phyloP scores from a whole-genome alignment of 1,140 invertebrate species.

The Drosophila sp. region DNA sequence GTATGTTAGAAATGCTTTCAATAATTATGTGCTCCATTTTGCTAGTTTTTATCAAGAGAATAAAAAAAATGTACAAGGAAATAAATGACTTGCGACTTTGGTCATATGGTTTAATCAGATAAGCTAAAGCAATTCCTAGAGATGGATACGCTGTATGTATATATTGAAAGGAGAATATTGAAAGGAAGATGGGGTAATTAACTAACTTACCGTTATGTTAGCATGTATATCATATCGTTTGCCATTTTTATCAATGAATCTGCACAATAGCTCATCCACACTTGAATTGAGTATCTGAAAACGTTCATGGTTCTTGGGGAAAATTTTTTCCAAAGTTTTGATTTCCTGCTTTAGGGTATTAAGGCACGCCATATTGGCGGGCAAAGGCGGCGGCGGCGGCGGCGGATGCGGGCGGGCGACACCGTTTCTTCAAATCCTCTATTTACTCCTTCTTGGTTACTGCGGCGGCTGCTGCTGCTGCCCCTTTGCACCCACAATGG shows the following conservation, averaged over 20 bases:
- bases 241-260: constrained; percentile 96
- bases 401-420: constrained; percentile 9
- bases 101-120: too few species aligned
- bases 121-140: too few species aligned
- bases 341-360: constrained; percentile 99
- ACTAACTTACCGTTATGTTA: constrained; percentile 96
- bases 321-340: constrained; percentile 96
- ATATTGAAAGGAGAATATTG: neutral
- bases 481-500: constrained; percentile 32
- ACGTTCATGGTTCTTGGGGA: constrained; percentile 97
- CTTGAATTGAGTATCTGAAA: constrained; percentile 98
- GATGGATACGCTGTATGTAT: too few species aligned
- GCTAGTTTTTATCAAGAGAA: too few species aligned
- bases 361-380: constrained; percentile 94
- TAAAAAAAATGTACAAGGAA: too few species aligned
- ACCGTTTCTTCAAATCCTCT: neutral
- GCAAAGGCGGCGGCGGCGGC: constrained; percentile 50
- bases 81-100: too few species aligned
- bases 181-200: neutral
- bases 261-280: constrained; percentile 98
- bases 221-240: constrained; percentile 98
- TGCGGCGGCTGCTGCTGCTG: constrained; percentile 32
- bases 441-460: constrained; percentile 16
- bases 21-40: too few species aligned
- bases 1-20: too few species aligned